Conservation (phyloP, 2,797 vertebrate species). For the Sorex maritimensis region DNA sequence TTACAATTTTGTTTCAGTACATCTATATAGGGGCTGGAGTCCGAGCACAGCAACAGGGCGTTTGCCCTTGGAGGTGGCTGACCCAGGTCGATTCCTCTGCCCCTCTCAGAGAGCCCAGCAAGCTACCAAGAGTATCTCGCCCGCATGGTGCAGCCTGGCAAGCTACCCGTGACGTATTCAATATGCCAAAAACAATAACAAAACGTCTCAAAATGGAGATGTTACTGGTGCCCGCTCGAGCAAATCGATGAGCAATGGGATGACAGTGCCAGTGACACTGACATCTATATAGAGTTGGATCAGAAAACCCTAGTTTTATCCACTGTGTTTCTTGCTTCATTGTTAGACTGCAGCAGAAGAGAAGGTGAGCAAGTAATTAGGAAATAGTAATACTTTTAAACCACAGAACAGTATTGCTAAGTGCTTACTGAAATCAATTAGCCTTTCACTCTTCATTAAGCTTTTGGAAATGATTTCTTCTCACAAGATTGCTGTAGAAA, state of each 20-base stretch:
- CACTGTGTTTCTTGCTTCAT: not conserved
- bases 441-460: constrained; percentile 19
- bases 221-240: too few species aligned
- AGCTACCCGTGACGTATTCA: too few species aligned
- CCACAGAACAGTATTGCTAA: not conserved
- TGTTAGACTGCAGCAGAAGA: not conserved
- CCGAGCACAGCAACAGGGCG: too few species aligned
- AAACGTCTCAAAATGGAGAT: too few species aligned
- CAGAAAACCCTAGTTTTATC: not conserved
- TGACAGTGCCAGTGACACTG: too few species aligned
- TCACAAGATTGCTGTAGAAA: constrained; percentile 48
- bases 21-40: not conserved
- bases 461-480: constrained; percentile 49
- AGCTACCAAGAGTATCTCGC: too few species aligned
- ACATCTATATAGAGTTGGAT: not conserved
- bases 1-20: not conserved
- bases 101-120: too few species aligned
- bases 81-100: too few species aligned
- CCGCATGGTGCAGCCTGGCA: too few species aligned
- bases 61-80: too few species aligned
- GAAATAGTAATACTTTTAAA: not conserved
- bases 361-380: not conserved
- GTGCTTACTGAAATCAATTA: constrained; percentile 24
- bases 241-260: too few species aligned
- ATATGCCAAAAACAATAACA: too few species aligned